Percentiles rank a stretch among this genome's conserved stretches.
These are phyloP conservation scores for Arion vulgaris DNA, from an alignment of 1,140 invertebrate species.

Conservation along the genomic window DNA sequence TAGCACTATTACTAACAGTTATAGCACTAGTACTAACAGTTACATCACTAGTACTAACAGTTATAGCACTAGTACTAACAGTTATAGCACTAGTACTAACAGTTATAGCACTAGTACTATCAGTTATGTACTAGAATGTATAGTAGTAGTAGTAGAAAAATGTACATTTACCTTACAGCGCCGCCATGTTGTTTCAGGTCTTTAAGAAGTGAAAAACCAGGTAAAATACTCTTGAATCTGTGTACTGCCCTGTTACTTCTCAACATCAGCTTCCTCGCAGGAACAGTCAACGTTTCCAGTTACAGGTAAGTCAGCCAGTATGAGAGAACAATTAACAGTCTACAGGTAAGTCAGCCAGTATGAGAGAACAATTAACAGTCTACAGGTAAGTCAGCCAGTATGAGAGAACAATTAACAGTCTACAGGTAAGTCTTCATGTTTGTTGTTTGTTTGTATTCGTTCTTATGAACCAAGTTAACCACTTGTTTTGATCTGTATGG, in stretches of 20 bases:
- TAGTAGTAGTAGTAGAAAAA: background rate
- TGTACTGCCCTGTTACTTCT: constrained; percentile 74
- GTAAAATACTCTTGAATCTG: constrained; percentile 76
- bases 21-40: too few relatives aligned
- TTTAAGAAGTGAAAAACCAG: constrained; percentile 72
- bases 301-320: constrained; percentile 38
- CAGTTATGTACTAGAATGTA: background rate
- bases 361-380: too few relatives aligned
- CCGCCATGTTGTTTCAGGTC: background rate
- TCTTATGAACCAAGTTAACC: too few relatives aligned
- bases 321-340: too few relatives aligned
- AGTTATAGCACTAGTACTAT: background rate
- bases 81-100: background rate
- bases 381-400: constrained; percentile 38
- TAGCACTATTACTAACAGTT: too few relatives aligned
- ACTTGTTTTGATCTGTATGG: too few relatives aligned
- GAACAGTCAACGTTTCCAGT: constrained; percentile 58
- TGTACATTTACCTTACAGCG: background rate
- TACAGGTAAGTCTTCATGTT: constrained; percentile 44
- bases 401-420: too few relatives aligned
- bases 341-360: constrained; percentile 38
- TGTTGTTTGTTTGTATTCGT: too few relatives aligned
- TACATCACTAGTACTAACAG: background rate
- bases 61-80: background rate
- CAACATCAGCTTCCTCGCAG: constrained; percentile 73